Evolutionary conservation across 2,113 vertebrate genomes (phyloP), one percentile per base, ranked within the genome.

Genomic region (Nicator chloris): DNA sequence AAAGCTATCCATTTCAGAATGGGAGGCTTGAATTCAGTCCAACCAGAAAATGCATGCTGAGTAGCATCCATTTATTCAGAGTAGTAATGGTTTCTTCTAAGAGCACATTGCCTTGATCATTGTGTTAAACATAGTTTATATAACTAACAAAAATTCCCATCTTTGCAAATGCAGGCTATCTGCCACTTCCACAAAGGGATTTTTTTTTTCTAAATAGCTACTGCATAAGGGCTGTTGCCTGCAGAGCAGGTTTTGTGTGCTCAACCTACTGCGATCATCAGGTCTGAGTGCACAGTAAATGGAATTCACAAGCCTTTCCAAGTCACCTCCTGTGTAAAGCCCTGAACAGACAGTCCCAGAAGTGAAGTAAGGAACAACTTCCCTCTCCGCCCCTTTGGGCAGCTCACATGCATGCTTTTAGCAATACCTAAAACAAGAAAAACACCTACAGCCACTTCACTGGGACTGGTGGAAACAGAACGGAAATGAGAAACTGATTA

Each of bases 251-350:
- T 96, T 93, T 85, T 87, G 27, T 95, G 49, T 63, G 88, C 86
- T 92, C 82, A 95, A 78, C 68, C 73, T 86, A 68, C 94, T 89
- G 63, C 7, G 8, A 69, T 89, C 82, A 51, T 69, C 94, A 91
- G 86, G 88, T 94, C 95, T 87, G 93, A 97, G 94, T 80, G 86
- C 92, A 76, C 59, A 92, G 95, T 94, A 93, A 96, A 93, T 82
- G 96, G 95, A 97, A 96, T 95, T 96, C 93, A 94, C 57, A 21
- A 96, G 72, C 78, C 73, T 69, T 94, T 97, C 96, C 97, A 96
- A 97, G 92, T 72, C 88, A 93, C 91, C 91, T 95, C 96, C 94
- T 94, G 92, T 63, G 93, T 71, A 88, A 96, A 95, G 83, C 82
- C 64, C 86, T 91, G 83, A 95, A 86, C 87, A 94, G 93, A 90